Evolutionary conservation across 2,113 vertebrate genomes (phyloP), one percentile per base, ranked within the genome.

Genomic region (Rattus rattus): DNA sequence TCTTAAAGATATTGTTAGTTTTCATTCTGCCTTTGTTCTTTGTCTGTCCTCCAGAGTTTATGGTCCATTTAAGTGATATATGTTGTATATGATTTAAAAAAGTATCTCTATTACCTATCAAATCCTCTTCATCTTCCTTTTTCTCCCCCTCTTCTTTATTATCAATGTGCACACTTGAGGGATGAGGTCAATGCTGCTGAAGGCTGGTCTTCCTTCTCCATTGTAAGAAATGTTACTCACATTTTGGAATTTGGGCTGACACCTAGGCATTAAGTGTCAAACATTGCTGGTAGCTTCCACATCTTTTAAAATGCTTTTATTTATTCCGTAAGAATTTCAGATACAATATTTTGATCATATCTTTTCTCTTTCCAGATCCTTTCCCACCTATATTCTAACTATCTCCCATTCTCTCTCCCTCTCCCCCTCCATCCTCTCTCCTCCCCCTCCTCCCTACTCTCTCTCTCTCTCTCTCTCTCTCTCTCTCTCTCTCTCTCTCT

Each of bases 1-100:
- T 85, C 61, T 47, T 39, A 90, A 94, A 89, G 49, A 33, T 59
- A 56, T 63, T 69, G 39, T 54, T 96, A 36, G 52, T 95, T 91
- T 36, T 63, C 59, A 30, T 47, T 47, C 59, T 63, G 81, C 59
- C 81, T 63, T 63, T 85, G 81, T 85, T 65, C 59, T 19, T 85
- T 43, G 59, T 85, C 59, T 61, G 39, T 39, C n/a, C n/a, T 85
- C 39, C 16, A 30, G 59, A 47, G 59, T 84, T 30, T 24, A 85
- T 43, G 22, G 36, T 61, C 61, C 56, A 81, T 26, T 43, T 63
- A 84, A 43, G n/a, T 43, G 81, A 84, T 63, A 19, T 43, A 84
- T 43, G 2, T 63, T 4, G 39, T 19, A 63, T 30, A 5, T 30
- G 24, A 63, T 84, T 84, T 84, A 24, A 63, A 28, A 84, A 39